phyloP scores from a whole-genome alignment of 37 sponge, comb jelly and placozoan genomes.

The Axinella damicornis region DNA sequence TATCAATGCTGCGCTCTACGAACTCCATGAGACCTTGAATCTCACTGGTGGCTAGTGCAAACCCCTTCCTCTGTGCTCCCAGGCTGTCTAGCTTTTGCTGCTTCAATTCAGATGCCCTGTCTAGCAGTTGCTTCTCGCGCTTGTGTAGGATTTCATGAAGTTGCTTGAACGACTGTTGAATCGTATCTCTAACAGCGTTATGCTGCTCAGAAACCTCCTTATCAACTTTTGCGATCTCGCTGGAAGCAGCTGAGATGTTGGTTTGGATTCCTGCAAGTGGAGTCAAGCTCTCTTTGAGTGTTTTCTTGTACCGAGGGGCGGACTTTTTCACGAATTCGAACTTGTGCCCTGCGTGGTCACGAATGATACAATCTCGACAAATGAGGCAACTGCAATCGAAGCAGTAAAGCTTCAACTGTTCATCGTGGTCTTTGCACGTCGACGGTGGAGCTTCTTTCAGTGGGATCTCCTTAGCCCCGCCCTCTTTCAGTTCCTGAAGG shows the following conservation, averaged over 20 bases:
- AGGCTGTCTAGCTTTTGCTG: conserved; percentile 3
- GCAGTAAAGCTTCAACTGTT: conserved; percentile 39
- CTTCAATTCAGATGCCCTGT: background rate
- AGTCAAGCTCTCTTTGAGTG: background rate
- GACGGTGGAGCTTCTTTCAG: background rate
- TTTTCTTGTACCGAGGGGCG: conserved; percentile 20
- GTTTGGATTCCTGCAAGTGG: conserved; percentile 13
- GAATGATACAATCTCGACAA: conserved; percentile 40
- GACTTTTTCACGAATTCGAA: conserved; percentile 24
- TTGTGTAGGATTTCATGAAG: conserved; percentile 15
- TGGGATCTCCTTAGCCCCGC: conserved; percentile 28
- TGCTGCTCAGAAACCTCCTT: background rate
- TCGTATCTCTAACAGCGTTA: background rate
- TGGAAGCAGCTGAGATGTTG: background rate
- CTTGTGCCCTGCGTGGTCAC: conserved; percentile 30
- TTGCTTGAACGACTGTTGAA: conserved; percentile 35
- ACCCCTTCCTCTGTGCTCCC: conserved; percentile 8
- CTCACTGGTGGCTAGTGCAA: background rate
- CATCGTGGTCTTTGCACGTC: conserved; percentile 26
- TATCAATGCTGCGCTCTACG: conserved; percentile 4
- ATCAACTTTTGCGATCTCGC: background rate
- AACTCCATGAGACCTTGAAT: conserved; percentile 38
- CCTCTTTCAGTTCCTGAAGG: conserved; percentile 28
- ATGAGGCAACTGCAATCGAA: conserved; percentile 45
- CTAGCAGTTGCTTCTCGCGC: conserved; percentile 12